These are phyloP conservation scores for Heterotis niloticus DNA, from an alignment of 2,113 vertebrate genomes.

Conservation along the genomic window DNA sequence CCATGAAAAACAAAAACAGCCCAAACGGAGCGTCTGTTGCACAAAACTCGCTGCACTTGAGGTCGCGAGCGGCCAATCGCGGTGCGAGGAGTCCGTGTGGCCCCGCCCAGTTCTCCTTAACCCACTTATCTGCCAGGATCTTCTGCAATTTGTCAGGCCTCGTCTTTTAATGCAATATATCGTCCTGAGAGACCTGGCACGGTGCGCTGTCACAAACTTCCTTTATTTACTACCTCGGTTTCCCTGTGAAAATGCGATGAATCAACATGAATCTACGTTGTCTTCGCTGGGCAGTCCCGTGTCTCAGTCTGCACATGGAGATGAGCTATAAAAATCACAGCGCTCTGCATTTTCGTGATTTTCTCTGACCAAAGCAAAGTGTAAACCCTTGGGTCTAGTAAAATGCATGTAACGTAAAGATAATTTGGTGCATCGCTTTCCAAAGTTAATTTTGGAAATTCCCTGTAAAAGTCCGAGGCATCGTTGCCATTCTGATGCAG, in stretches of 20 bases:
- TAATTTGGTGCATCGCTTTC: too few relatives aligned
- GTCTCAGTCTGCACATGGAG: background rate
- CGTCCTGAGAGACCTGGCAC: constrained; percentile 34
- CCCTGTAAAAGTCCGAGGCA: too few relatives aligned
- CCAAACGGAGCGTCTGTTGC: constrained; percentile 41
- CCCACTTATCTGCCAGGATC: constrained; percentile 45
- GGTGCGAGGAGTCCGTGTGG: constrained; percentile 33
- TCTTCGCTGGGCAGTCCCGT: background rate
- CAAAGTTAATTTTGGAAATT: too few relatives aligned
- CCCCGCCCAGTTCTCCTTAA: constrained; percentile 47
- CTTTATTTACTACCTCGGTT: constrained; percentile 30
- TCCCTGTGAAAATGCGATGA: background rate
- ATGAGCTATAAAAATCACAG: background rate
- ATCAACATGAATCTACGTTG: background rate
- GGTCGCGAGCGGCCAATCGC: constrained; percentile 44
- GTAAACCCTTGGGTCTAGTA: too few relatives aligned
- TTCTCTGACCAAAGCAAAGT: too few relatives aligned
- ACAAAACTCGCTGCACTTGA: constrained; percentile 53
- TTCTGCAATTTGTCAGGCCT: constrained; percentile 63
- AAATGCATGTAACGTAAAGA: too few relatives aligned
- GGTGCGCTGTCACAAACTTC: constrained; percentile 32
- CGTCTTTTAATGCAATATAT: constrained; percentile 47
- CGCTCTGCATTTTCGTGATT: background rate
- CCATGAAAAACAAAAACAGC: constrained; percentile 41
- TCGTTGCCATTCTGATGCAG: too few relatives aligned